phyloP scores from a whole-genome alignment of 2,113 vertebrate species.

The Zosterops lateralis region DNA sequence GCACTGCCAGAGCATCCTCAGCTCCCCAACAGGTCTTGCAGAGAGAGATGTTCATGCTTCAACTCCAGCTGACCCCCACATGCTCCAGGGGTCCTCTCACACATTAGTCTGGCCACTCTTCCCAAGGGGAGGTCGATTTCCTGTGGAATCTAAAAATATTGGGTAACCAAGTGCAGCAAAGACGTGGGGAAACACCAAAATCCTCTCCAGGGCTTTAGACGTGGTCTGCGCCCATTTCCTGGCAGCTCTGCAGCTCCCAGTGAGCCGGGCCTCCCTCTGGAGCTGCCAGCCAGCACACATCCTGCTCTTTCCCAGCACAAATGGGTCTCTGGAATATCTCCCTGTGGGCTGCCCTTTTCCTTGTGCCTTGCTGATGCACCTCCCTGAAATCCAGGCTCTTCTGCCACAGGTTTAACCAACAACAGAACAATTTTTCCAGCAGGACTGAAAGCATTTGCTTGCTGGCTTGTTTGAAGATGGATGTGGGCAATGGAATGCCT shows the following conservation, averaged over 20 bases:
- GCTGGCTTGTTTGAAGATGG: not conserved
- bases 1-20: not conserved
- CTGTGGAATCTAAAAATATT: not conserved
- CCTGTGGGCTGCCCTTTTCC: not conserved
- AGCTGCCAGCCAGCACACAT: not conserved
- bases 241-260: not conserved
- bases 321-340: not conserved
- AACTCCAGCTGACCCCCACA: not conserved
- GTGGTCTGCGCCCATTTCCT: not conserved
- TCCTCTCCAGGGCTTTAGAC: not conserved
- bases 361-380: not conserved
- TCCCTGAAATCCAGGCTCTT: not conserved
- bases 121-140: not conserved
- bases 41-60: not conserved
- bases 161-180: not conserved
- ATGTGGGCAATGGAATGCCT: not conserved
- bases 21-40: not conserved
- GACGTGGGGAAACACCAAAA: not conserved
- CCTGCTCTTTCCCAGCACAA: not conserved
- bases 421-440: not conserved
- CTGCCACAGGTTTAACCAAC: not conserved
- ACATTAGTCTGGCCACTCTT: rapidly evolving
- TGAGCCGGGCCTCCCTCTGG: not conserved
- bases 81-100: not conserved
- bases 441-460: not conserved